Conservation (phyloP, 2,797 vertebrate genomes). For the Coluber constrictor region DNA sequence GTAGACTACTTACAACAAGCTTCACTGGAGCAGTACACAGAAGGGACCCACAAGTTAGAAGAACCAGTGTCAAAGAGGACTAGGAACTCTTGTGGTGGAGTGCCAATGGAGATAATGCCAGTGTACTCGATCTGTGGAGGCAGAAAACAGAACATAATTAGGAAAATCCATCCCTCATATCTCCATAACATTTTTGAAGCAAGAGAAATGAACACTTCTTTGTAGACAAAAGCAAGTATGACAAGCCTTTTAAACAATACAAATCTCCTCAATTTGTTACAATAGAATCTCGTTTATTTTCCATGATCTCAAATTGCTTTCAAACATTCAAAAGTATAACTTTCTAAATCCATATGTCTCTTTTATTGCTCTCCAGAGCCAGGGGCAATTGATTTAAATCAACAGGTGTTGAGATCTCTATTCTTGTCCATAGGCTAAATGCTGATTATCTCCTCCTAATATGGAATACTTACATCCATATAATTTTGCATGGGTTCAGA, state of each 20-base stretch:
- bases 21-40: conserved; percentile 58
- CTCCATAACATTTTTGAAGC: not conserved
- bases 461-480: conserved; percentile 75
- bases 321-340: not conserved
- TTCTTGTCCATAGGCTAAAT: not conserved
- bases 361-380: not conserved
- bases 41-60: conserved; percentile 75
- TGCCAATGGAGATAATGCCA: conserved; percentile 65
- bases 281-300: not conserved
- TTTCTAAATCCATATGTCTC: not conserved
- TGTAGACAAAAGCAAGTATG: not conserved
- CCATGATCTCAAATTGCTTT: not conserved
- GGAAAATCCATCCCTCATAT: not conserved
- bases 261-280: not conserved
- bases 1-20: conserved; percentile 61
- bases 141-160: rapidly evolving
- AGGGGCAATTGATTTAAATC: not conserved
- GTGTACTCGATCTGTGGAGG: conserved; percentile 62
- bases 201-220: not conserved
- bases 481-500: conserved; percentile 76
- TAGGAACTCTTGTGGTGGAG: conserved; percentile 62
- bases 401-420: not conserved
- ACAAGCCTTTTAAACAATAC: not conserved
- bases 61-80: conserved; percentile 72
- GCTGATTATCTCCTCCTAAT: not conserved